phyloP scores from a whole-genome alignment of 1,140 invertebrate genomes.

The Thaumatotibia leucotreta region DNA sequence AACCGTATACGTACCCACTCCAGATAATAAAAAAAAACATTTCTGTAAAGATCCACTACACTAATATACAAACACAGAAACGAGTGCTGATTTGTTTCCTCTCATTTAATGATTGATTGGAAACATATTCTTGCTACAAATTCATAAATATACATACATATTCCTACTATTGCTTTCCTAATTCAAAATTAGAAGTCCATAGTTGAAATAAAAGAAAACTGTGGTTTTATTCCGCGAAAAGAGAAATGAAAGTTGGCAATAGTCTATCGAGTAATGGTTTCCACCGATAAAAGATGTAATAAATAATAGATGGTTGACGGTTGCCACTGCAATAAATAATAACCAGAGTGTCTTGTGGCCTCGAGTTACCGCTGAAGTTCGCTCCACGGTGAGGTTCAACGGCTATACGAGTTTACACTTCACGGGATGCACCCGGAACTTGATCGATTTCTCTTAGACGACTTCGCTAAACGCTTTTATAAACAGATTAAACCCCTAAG shows the following conservation, averaged over 20 bases:
- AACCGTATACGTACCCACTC: no score
- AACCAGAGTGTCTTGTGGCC: background rate
- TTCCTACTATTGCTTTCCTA: no score
- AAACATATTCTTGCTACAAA: no score
- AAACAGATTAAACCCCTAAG: background rate
- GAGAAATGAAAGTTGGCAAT: background rate
- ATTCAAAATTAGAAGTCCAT: no score
- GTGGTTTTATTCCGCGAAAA: no score
- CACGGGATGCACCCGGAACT: background rate
- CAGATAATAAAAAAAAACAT: no score
- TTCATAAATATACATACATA: no score
- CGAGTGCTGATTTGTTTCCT: no score
- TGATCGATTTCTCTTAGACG: conserved; percentile 1
- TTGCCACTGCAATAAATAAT: background rate
- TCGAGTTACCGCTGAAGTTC: background rate
- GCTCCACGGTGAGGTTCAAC: background rate
- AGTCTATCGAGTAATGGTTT: background rate
- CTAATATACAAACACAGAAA: no score
- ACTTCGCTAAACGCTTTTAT: background rate
- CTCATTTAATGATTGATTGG: no score
- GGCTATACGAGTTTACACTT: background rate
- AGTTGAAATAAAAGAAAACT: no score
- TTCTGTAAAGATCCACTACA: no score
- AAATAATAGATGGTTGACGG: background rate
- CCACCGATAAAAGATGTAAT: background rate